Evolutionary conservation across 2,888 invertebrate genomes (phyloP), one percentile per base, ranked within the genome.

Genomic region (Himalopsyche anomala): DNA sequence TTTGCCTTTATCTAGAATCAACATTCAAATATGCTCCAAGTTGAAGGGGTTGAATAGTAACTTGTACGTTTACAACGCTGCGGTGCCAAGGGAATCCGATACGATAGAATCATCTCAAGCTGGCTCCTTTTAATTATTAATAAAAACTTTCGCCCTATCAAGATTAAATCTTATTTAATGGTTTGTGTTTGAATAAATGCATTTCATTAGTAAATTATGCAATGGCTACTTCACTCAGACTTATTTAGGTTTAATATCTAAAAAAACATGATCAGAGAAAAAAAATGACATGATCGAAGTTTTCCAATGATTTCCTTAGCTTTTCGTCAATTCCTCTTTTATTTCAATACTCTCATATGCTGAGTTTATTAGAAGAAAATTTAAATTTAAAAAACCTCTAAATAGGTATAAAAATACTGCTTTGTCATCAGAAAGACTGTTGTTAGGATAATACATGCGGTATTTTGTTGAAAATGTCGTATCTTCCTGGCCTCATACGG

Each of bases 401-500:
- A 4, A 51, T 3, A 8, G 4, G 45, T 15, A 3, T 74, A 19
- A 62, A 74, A 74, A 69, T 69, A 74, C 38, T 74, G 15, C 4
- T 36, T n/a, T 15, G 38, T 74, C 74, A 38, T 36, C 38, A 74
- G 74, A 38, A 11, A 4, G 5, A 38, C 38, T 74, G 74, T 38
- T 38, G 38, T 38, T 11, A 74, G 2, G 15, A 62, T 62, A 19
- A 74, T 15, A 74, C 74, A 9, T 5, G 38, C 8, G 38, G 74
- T 36, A 38, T 74, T 38, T 74, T 74, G 74, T 74, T 74, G 74
- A 36, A 74, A 74, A 74, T 74, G 12, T 74, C 36, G 28, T 36
- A 81, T 36, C 51, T 81, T 81, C 36, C 82, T 17, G n/a, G 82
- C n/a, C 82, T 82, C 82, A 82, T 82, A 55, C 56, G 82, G 82